Percentiles rank a stretch among this genome's conserved stretches.
phyloP scores from a whole-genome alignment of 2,113 vertebrate genomes.

The Neolamprologus kungweensis region DNA sequence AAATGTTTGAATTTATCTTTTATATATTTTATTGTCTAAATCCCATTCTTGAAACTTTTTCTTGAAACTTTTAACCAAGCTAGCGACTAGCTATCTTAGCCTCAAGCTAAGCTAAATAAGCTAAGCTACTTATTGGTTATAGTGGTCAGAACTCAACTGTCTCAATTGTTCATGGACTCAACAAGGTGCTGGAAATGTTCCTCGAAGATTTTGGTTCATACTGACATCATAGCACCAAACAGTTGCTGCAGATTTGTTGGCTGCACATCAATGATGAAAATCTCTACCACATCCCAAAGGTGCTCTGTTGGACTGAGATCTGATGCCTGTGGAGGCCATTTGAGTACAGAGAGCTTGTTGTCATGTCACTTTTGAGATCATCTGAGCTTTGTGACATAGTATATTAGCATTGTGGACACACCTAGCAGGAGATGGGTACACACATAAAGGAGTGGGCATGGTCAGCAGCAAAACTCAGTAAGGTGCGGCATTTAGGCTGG shows the following conservation, averaged over 20 bases:
- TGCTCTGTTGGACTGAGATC: background rate
- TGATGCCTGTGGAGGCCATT: background rate
- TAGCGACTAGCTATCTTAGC: fast-evolving
- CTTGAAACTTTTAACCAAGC: background rate
- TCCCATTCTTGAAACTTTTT: background rate
- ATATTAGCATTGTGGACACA: background rate
- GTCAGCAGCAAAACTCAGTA: background rate
- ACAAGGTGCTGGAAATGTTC: background rate
- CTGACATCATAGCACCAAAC: background rate
- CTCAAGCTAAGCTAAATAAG: background rate
- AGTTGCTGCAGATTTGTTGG: background rate
- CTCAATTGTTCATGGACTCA: background rate
- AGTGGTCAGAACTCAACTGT: background rate
- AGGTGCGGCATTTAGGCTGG: background rate
- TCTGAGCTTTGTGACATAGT: background rate
- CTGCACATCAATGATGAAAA: background rate
- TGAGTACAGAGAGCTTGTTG: background rate
- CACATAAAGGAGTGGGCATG: background rate
- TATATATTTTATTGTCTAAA: background rate
- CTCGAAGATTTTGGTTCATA: background rate
- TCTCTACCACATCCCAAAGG: background rate
- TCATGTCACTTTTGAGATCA: background rate
- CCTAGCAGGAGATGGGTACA: background rate
- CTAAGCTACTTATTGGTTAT: background rate
- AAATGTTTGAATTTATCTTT: background rate